A percentile compares a stretch with the other conserved stretches of the same genome.
Conservation (phyloP, 2,888 invertebrate species). For the Watsonalla cultraria region DNA sequence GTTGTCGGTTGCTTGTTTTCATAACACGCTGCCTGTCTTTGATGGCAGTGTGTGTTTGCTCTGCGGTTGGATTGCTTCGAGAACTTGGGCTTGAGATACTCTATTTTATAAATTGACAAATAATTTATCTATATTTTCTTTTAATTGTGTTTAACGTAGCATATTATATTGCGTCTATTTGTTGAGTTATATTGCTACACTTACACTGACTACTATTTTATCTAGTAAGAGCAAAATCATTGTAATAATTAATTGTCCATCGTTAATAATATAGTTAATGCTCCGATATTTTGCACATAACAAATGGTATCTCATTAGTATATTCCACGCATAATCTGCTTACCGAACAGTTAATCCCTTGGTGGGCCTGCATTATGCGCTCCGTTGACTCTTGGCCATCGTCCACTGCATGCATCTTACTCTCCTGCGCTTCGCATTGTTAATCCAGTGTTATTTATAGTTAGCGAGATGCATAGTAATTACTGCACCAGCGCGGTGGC, state of each 20-base stretch:
- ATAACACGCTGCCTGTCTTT: conserved; percentile 74
- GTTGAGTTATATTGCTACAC: too few species aligned
- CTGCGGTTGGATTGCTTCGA: conserved; percentile 56
- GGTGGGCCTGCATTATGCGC: conserved; percentile 46
- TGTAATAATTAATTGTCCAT: neutral
- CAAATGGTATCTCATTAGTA: conserved; percentile 30
- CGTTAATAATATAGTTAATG: neutral
- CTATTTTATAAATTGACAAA: conserved; percentile 22
- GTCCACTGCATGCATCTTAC: conserved; percentile 56
- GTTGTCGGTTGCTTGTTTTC: conserved; percentile 72
- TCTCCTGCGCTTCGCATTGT: conserved; percentile 46
- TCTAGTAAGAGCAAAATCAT: too few species aligned
- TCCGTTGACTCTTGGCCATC: conserved; percentile 53
- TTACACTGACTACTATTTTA: too few species aligned
- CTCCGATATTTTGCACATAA: neutral
- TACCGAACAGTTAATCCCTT: conserved; percentile 54
- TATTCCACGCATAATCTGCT: conserved; percentile 44
- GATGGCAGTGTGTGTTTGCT: conserved; percentile 63
- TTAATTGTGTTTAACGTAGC: neutral
- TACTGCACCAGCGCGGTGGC: conserved; percentile 4
- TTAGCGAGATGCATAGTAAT: conserved; percentile 31
- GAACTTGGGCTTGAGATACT: conserved; percentile 39
- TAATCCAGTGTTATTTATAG: conserved; percentile 64
- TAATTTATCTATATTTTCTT: too few species aligned
- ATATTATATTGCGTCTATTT: neutral